phyloP scores from a whole-genome alignment of 2,888 invertebrate genomes.

The Pasiphila rectangulata region DNA sequence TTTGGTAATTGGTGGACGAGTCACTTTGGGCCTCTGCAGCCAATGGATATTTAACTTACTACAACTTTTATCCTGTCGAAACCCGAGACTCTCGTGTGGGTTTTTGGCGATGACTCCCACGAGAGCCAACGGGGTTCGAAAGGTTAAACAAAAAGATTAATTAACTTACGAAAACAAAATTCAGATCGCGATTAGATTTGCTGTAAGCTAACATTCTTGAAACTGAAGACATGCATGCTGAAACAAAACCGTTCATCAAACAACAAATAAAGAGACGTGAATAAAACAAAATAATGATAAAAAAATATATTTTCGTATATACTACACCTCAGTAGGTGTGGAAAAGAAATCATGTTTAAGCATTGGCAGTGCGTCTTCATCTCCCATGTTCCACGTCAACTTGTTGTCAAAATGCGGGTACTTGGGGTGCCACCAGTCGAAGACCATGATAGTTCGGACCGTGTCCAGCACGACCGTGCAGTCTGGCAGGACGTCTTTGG shows the following conservation, averaged over 20 bases:
- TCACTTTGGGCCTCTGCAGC: too few species aligned
- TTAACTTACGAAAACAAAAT: too few species aligned
- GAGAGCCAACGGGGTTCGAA: too few species aligned
- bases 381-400: slow-evolving; percentile 43
- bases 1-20: too few species aligned
- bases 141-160: too few species aligned
- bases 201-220: too few species aligned
- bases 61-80: too few species aligned
- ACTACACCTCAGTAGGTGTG: slow-evolving; percentile 33
- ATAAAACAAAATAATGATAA: slow-evolving; percentile 8
- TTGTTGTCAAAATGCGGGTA: slow-evolving; percentile 52
- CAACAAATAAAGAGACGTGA: background rate
- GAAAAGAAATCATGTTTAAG: slow-evolving; percentile 56
- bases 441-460: slow-evolving; percentile 53
- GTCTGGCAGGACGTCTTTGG: slow-evolving; percentile 54
- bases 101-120: too few species aligned
- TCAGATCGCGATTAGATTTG: too few species aligned
- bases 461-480: slow-evolving; percentile 55
- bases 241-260: background rate
- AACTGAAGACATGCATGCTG: too few species aligned
- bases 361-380: slow-evolving; percentile 53
- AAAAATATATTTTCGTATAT: slow-evolving; percentile 30
- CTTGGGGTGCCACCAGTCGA: slow-evolving; percentile 56
- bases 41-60: too few species aligned
- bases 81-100: too few species aligned